Conservation (phyloP, 2,888 invertebrate genomes). For the Melinaea marsaeus region DNA sequence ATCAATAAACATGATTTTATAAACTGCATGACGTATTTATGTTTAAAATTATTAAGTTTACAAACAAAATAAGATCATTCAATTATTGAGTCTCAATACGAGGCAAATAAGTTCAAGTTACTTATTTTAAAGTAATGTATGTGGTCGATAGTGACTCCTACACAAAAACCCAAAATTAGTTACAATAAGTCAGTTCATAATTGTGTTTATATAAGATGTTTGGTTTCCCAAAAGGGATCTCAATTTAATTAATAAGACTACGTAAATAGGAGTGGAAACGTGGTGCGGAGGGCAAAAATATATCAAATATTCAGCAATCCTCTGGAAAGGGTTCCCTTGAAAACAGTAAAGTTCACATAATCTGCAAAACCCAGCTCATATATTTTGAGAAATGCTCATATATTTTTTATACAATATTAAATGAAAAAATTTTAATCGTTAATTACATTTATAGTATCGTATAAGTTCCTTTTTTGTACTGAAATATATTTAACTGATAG, state of each 20-base stretch:
- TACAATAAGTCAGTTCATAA: conserved; percentile 4
- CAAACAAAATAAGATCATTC: too few species aligned
- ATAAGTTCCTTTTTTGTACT: neutral
- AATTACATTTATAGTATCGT: neutral
- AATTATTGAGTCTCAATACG: too few species aligned
- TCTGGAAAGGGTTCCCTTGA: neutral
- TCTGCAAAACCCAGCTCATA: neutral
- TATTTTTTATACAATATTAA: neutral
- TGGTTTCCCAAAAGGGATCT: neutral
- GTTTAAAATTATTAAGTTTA: too few species aligned
- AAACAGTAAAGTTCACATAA: neutral
- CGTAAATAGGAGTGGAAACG: conserved; percentile 36
- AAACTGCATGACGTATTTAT: too few species aligned
- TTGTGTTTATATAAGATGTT: conserved; percentile 1
- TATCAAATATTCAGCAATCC: conserved; percentile 41
- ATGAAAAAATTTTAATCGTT: neutral
- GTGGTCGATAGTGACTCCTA: too few species aligned
- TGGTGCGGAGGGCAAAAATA: conserved; percentile 25
- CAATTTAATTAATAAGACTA: conserved; percentile 38
- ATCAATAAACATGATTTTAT: too few species aligned
- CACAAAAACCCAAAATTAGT: neutral
- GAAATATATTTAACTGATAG: neutral
- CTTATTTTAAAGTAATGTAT: too few species aligned
- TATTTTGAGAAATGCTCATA: neutral
- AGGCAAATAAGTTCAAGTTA: too few species aligned